Percentiles rank a stretch among this genome's conserved stretches.
Conservation (phyloP, 2,113 vertebrate genomes). For the Rhagologus leucostigma region DNA sequence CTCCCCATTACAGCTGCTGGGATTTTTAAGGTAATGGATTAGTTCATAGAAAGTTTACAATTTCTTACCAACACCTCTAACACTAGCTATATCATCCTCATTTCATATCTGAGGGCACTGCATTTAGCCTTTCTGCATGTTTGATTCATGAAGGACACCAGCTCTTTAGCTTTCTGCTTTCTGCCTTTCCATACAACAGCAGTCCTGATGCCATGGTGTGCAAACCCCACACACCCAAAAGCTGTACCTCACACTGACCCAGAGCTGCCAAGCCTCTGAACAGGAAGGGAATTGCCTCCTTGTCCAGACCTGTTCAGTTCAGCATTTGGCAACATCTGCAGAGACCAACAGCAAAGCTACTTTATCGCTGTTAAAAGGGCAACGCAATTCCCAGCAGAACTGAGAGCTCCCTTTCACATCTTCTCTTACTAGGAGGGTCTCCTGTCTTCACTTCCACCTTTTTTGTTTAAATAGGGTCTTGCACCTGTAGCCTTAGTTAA, state of each 20-base stretch:
- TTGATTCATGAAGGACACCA: background rate
- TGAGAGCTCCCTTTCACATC: background rate
- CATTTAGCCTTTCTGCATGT: background rate
- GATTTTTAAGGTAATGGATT: background rate
- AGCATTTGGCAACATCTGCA: background rate
- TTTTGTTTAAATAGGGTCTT: background rate
- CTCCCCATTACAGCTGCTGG: background rate
- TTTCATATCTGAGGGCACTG: background rate
- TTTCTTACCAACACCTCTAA: background rate
- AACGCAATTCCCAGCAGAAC: background rate
- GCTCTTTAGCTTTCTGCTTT: background rate
- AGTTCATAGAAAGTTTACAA: background rate
- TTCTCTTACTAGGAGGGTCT: background rate
- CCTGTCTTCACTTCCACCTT: background rate
- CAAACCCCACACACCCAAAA: background rate
- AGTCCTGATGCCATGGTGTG: rapidly evolving
- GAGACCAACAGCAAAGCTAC: background rate
- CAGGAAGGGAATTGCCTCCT: background rate
- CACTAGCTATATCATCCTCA: background rate
- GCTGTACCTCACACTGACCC: rapidly evolving
- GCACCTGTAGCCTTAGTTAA: background rate
- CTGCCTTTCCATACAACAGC: rapidly evolving
- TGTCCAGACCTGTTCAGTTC: background rate
- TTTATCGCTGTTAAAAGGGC: background rate
- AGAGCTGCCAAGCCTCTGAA: background rate